Percentiles rank a stretch among this genome's conserved stretches.
These are phyloP conservation scores for Pantherophis alleghaniensis DNA, from an alignment of 2,797 vertebrate species.

Conservation along the genomic window DNA sequence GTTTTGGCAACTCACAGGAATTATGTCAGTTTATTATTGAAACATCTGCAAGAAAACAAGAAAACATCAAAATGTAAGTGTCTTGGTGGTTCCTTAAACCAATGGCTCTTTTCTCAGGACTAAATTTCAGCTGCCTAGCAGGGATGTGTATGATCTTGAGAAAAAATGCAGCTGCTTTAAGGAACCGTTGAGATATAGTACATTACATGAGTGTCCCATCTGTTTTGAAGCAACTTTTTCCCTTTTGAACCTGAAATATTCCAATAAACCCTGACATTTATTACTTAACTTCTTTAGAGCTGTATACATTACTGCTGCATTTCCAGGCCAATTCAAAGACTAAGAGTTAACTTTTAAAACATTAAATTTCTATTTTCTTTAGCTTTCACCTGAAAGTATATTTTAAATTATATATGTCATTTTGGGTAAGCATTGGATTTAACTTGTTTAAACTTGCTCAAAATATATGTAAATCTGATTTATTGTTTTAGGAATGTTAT, in stretches of 20 bases:
- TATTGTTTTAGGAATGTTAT: background rate
- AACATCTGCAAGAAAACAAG: background rate
- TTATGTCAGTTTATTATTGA: background rate
- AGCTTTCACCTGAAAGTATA: background rate
- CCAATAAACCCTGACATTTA: background rate
- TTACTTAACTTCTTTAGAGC: background rate
- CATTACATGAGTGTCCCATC: background rate
- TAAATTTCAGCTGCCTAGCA: background rate
- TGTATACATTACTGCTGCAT: background rate
- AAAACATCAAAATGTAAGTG: background rate
- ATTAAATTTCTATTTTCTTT: background rate
- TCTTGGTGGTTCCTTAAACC: background rate
- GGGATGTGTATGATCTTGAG: background rate
- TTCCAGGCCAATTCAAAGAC: background rate
- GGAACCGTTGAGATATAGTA: background rate
- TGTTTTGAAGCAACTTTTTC: background rate
- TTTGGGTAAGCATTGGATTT: background rate
- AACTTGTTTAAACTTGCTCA: background rate
- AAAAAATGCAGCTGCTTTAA: background rate
- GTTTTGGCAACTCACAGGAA: background rate
- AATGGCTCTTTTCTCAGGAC: background rate
- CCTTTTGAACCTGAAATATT: background rate
- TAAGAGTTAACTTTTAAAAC: background rate
- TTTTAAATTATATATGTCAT: background rate
- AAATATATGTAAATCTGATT: background rate